Percentiles rank a stretch among this genome's conserved stretches.
Evolutionary conservation across 2,113 vertebrate genomes (phyloP).

Genomic region (Cyprinodon variegatus): DNA sequence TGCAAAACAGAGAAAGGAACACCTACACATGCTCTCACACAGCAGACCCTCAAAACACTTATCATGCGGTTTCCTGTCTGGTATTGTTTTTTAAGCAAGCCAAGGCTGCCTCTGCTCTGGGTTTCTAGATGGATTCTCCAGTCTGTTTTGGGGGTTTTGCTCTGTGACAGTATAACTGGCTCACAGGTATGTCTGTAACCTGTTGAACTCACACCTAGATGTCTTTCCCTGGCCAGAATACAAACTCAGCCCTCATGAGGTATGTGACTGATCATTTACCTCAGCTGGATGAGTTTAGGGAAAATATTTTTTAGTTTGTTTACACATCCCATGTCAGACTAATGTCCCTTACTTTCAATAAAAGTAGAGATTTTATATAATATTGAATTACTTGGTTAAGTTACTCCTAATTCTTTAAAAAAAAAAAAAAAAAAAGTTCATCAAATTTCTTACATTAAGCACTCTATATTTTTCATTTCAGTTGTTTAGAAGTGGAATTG

Average conservation of each 20-base stretch:
- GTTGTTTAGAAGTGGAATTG: too few relatives aligned
- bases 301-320: slow-evolving; percentile 10
- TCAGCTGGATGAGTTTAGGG: slow-evolving; percentile 12
- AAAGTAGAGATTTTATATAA: neutral
- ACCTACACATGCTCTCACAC: slow-evolving; percentile 55
- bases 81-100: slow-evolving; percentile 64
- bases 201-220: slow-evolving; percentile 70
- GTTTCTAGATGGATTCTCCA: slow-evolving; percentile 75
- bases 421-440: neutral
- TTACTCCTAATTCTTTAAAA: neutral
- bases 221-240: slow-evolving; percentile 38
- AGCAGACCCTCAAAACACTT: slow-evolving; percentile 67
- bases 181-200: slow-evolving; percentile 63
- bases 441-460: neutral
- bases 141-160: slow-evolving; percentile 64
- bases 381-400: neutral
- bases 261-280: slow-evolving; percentile 45
- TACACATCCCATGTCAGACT: neutral
- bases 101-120: slow-evolving; percentile 61
- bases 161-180: slow-evolving; percentile 45
- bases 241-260: slow-evolving; percentile 26
- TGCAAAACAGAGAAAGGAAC: slow-evolving; percentile 70
- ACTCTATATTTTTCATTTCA: neutral
- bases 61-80: slow-evolving; percentile 79
- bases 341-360: neutral